A percentile compares a stretch with the other conserved stretches of the same genome.
These are phyloP conservation scores for Euzophera pinguis DNA, from an alignment of 2,888 invertebrate species.

Conservation along the genomic window DNA sequence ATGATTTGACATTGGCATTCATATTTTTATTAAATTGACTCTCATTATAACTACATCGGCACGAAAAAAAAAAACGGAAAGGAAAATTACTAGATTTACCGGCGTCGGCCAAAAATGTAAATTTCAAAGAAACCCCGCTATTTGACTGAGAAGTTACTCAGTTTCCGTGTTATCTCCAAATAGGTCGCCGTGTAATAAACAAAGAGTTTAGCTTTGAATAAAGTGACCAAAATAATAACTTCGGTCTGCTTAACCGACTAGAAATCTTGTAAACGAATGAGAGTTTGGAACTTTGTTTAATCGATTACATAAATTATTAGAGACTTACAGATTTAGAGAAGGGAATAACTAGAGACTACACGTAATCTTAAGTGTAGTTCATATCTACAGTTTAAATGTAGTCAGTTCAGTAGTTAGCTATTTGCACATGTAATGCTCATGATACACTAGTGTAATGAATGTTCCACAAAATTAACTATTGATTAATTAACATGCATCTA, in stretches of 20 bases:
- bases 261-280: neutral
- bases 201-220: neutral
- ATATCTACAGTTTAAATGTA: no score
- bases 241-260: neutral
- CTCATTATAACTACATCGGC: neutral
- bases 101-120: conserved; percentile 34
- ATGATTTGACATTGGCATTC: no score
- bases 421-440: no score
- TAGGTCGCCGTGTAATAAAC: conserved; percentile 23
- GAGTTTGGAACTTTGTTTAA: neutral
- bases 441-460: no score
- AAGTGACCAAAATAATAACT: conserved; percentile 10
- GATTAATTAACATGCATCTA: no score
- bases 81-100: conserved; percentile 42
- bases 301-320: neutral
- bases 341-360: no score
- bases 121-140: conserved; percentile 31
- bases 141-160: conserved; percentile 42
- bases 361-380: no score
- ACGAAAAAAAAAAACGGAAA: conserved; percentile 15
- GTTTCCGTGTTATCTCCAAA: conserved; percentile 27
- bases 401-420: no score
- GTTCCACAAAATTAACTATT: no score
- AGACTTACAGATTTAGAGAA: no score
- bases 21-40: neutral